Evolutionary conservation across 2,113 vertebrate genomes (phyloP), one percentile per base, ranked within the genome.

Genomic region (Cygnus buccinator): DNA sequence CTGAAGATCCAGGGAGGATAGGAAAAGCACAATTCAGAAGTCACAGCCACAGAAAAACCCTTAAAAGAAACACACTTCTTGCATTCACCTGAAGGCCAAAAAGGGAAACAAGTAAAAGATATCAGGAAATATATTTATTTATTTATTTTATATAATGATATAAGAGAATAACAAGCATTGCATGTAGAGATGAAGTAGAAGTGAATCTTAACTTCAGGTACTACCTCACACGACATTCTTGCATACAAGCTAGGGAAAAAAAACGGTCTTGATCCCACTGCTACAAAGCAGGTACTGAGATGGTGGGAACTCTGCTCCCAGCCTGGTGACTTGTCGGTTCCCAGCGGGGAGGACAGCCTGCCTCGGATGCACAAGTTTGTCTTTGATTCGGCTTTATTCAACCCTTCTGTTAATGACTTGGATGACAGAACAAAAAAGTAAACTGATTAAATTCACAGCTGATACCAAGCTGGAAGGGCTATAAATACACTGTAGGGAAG

Each of bases 371-470:
- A 67, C 41, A 33, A 84, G 59, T 87, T 67, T 39, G 21, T 31
- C 77, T 87, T 59, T 28, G 37, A 31, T 75, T 86, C 59, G 15
- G 21, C 73, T 93, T 80, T 88, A 77, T 70, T 68, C 73, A 86
- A 52, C 52, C 52, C 25, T 90, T 77, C 89, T 71, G 31, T 52
- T 90, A 84, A 70, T 41, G 76, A 61, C 4, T 23, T 77, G 73
- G 83, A 68, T 81, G 91, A 93, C 0, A 0, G 89, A 92, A 95
- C 39, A 84, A 92, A 39, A 87, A 91, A 93, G 28, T 59, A 78
- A 94, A 92, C 52, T 84, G 91, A 92, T 95, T 78, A 97, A 94
- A 95, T 91, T 84, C 93, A 89, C 91, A 94, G 84, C 90, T 95
- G 96, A 94, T 65, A 93, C 63, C 29, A 92, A 9, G 58, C 85